Conservation (phyloP, 2,113 vertebrate genomes). For the Corynorhinus townsendii region DNA sequence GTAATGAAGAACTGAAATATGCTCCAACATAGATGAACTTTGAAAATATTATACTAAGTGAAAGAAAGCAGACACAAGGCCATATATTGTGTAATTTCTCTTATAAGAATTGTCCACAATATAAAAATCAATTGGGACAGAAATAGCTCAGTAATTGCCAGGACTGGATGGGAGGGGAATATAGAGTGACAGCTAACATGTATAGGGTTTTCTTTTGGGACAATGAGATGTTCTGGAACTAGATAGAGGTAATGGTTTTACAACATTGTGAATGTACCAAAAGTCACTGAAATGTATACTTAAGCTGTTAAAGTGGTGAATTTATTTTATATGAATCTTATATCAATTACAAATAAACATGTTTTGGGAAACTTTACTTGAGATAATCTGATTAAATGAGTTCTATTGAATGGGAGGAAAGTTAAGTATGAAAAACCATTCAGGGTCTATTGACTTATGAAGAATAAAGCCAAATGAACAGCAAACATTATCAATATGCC, state of each 20-base stretch:
- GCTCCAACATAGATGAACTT: not conserved
- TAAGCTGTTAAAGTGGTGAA: not conserved
- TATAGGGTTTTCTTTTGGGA: not conserved
- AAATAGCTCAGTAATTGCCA: not conserved
- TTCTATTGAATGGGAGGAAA: not conserved
- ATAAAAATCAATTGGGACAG: not conserved
- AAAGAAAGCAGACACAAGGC: not conserved
- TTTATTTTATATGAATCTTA: not conserved
- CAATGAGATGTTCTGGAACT: not conserved
- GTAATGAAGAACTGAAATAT: not conserved
- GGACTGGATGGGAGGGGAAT: too few species aligned
- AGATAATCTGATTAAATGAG: not conserved
- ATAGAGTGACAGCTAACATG: accelerated
- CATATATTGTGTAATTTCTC: accelerated
- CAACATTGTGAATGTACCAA: accelerated
- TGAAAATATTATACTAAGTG: not conserved
- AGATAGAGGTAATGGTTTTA: not conserved
- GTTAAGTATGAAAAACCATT: not conserved
- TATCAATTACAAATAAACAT: not conserved
- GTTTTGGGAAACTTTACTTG: not conserved
- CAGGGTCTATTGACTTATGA: not conserved
- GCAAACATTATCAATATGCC: not conserved
- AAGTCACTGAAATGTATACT: not conserved
- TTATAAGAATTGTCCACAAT: not conserved
- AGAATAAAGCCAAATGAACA: not conserved